phyloP scores from a whole-genome alignment of 2,797 vertebrate species.

The Tachyglossus aculeatus region DNA sequence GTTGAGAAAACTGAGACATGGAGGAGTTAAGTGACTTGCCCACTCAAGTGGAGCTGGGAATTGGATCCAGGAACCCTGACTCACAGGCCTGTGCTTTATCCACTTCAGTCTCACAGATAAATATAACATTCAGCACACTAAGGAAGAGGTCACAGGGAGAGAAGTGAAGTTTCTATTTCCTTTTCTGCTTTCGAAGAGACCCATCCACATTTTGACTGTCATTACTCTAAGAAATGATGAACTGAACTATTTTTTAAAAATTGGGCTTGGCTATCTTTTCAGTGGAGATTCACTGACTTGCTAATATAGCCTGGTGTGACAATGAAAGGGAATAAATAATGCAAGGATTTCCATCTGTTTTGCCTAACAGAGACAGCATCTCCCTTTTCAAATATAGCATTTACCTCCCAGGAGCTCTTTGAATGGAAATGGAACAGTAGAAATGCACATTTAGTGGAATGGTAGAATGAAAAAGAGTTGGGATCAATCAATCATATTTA shows the following conservation, averaged over 20 bases:
- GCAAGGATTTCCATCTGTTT: not conserved
- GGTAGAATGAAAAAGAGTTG: too few species aligned
- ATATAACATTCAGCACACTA: not conserved
- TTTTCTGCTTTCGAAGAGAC: too few species aligned
- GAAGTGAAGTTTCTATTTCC: too few species aligned
- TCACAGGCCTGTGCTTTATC: not conserved
- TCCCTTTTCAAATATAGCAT: not conserved
- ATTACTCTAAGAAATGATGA: not conserved
- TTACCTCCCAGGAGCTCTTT: not conserved
- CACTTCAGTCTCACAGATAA: not conserved
- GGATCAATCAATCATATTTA: too few species aligned
- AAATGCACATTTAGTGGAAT: too few species aligned
- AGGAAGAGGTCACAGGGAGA: not conserved
- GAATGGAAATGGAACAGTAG: too few species aligned
- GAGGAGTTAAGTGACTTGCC: too few species aligned
- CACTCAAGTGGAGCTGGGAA: too few species aligned
- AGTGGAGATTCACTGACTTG: not conserved
- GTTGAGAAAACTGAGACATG: too few species aligned
- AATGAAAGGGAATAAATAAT: constrained; percentile 10
- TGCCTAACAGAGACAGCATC: not conserved
- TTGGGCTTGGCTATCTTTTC: not conserved
- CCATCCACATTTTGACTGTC: not conserved
- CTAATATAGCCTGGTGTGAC: not conserved
- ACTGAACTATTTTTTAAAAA: not conserved
- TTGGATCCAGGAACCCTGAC: too few species aligned